Conservation (phyloP, 2,888 invertebrate genomes). For the Lithophane semibrunnea region DNA sequence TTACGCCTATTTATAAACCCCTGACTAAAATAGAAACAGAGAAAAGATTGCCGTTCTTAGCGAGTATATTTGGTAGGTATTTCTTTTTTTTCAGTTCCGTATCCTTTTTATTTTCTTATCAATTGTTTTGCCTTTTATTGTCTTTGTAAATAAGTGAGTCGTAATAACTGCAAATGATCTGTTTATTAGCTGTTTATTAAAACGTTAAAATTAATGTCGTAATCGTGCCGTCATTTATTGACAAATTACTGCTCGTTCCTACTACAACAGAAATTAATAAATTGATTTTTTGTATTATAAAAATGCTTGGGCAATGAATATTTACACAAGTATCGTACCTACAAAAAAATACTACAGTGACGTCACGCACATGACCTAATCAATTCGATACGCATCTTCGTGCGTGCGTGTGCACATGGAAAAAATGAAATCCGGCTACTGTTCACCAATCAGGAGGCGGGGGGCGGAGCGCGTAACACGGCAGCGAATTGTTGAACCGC, state of each 20-base stretch:
- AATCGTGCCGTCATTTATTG: too few relatives aligned
- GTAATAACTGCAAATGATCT: background rate
- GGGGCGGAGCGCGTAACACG: slow-evolving; percentile 87
- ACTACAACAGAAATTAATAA: background rate
- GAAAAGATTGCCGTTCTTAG: background rate
- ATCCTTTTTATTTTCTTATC: background rate
- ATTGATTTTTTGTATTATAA: background rate
- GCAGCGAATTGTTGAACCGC: slow-evolving; percentile 80
- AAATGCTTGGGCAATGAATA: background rate
- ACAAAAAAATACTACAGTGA: slow-evolving; percentile 33
- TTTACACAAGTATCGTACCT: background rate
- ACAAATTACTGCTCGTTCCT: background rate
- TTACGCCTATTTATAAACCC: background rate
- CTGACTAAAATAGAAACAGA: background rate
- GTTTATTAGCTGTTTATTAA: background rate
- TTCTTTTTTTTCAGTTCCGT: background rate
- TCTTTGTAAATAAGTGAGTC: background rate
- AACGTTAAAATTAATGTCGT: background rate
- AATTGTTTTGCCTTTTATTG: background rate
- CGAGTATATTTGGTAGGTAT: too few relatives aligned
- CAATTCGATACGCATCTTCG: slow-evolving; percentile 68
- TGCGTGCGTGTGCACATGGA: slow-evolving; percentile 68
- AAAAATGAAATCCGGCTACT: slow-evolving; percentile 81
- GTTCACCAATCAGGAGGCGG: slow-evolving; percentile 84
- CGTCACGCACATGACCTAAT: slow-evolving; percentile 60